A percentile compares a stretch with the other conserved stretches of the same genome.
Conservation (phyloP, 2,888 invertebrate genomes). For the Melipona bicolor region DNA sequence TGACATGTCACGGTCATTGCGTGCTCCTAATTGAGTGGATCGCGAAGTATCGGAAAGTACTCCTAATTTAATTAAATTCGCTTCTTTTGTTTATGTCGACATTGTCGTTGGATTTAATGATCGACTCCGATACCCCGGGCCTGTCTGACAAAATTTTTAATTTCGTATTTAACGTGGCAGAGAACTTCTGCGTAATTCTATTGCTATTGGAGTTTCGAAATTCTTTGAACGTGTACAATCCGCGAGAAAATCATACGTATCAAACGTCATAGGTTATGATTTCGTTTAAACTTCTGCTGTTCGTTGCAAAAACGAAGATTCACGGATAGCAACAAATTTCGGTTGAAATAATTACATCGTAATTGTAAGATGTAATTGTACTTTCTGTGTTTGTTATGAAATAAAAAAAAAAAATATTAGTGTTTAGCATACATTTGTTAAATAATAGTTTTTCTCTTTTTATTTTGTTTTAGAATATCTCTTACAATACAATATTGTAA, state of each 20-base stretch:
- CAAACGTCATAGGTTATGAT: not conserved
- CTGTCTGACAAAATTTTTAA: not conserved
- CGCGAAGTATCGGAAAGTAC: conserved; percentile 14
- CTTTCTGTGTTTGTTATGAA: not conserved
- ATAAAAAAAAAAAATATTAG: not conserved
- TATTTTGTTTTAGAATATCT: conserved; percentile 6
- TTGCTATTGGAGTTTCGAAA: not conserved
- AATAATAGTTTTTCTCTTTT: not conserved
- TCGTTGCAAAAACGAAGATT: not conserved
- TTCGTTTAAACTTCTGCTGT: not conserved
- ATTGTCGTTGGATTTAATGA: not conserved
- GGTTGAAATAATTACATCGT: not conserved
- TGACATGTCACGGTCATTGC: conserved; percentile 49
- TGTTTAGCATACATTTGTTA: not conserved
- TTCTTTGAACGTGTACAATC: not conserved
- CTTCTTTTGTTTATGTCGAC: conserved; percentile 2
- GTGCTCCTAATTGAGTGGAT: conserved; percentile 50
- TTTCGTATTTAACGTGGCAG: not conserved
- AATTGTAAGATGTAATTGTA: no score
- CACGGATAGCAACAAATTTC: not conserved
- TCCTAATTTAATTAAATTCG: not conserved
- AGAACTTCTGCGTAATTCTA: not conserved
- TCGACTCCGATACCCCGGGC: not conserved
- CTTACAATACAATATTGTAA: conserved; percentile 8
- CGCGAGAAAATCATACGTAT: not conserved